Evolutionary conservation across 2,888 invertebrate species (phyloP).

Genomic region (Cheilosia pagana): DNA sequence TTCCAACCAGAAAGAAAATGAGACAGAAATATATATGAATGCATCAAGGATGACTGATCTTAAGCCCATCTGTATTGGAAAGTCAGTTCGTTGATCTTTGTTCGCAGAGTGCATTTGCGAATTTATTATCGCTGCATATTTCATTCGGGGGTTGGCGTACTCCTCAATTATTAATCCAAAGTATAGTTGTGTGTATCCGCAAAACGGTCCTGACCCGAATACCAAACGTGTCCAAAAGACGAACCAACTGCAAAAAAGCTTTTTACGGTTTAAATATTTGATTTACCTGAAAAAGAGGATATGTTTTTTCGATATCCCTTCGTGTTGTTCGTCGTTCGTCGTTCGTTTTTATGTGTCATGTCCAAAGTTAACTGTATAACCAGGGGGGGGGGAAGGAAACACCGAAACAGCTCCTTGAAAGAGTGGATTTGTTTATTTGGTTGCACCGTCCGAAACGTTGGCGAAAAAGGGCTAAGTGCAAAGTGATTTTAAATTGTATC

Average conservation of each 20-base stretch:
- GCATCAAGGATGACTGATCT: background rate
- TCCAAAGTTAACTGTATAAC: constrained; percentile 41
- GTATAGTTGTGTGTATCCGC: constrained; percentile 58
- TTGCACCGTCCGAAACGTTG: constrained; percentile 10
- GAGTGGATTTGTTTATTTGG: constrained; percentile 65
- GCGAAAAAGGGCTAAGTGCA: constrained; percentile 58
- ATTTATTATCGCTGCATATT: constrained; percentile 68
- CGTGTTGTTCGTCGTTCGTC: constrained; percentile 8
- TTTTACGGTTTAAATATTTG: constrained; percentile 71
- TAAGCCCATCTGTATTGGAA: constrained; percentile 6
- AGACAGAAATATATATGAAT: background rate
- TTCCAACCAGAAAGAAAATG: constrained; percentile 4
- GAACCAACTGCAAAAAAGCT: constrained; percentile 53
- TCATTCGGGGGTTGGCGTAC: constrained; percentile 43
- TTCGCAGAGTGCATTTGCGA: constrained; percentile 21
- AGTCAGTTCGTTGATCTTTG: constrained; percentile 17
- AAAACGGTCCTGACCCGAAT: constrained; percentile 71
- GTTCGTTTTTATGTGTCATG: constrained; percentile 62
- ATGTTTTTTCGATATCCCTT: constrained; percentile 24
- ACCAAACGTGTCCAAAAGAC: constrained; percentile 11
- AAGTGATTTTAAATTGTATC: constrained; percentile 75
- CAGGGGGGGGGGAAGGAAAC: background rate
- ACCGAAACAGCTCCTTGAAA: constrained; percentile 37
- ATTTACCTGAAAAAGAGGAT: constrained; percentile 68
- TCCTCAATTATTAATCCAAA: constrained; percentile 64